These are phyloP conservation scores for Phocoena phocoena DNA, from an alignment of 2,113 vertebrate species.

Conservation along the genomic window DNA sequence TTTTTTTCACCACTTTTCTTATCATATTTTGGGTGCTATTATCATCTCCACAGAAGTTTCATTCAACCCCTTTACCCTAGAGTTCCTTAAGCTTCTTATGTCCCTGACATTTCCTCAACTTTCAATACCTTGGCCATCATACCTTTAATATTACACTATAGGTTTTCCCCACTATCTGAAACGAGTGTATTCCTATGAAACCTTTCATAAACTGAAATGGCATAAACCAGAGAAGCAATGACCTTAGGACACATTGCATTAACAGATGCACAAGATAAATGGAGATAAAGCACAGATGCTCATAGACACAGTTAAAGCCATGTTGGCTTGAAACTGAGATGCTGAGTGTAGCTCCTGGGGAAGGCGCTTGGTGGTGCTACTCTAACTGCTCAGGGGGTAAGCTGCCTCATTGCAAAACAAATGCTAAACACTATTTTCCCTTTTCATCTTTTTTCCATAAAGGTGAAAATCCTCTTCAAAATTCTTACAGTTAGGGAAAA, in stretches of 20 bases:
- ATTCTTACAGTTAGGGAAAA: background rate
- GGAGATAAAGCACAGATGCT: background rate
- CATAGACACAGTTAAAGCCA: background rate
- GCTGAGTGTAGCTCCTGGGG: background rate
- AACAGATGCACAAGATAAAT: background rate
- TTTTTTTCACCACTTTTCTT: background rate
- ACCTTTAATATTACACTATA: background rate
- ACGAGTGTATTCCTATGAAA: background rate
- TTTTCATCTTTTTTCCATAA: background rate
- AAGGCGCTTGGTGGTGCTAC: background rate
- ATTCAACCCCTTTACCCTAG: background rate
- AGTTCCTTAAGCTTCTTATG: background rate
- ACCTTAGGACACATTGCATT: background rate
- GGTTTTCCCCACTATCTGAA: background rate
- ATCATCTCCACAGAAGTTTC: background rate
- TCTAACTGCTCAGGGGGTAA: background rate
- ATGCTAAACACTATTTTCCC: background rate
- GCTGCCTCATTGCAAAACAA: background rate
- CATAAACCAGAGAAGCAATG: background rate
- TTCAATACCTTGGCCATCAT: background rate
- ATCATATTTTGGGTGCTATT: background rate
- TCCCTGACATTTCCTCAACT: background rate
- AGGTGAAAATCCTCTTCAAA: background rate
- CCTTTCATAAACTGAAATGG: background rate
- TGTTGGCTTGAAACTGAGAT: background rate